Conservation (phyloP, 2,113 vertebrate genomes). For the Centropus bengalensis region DNA sequence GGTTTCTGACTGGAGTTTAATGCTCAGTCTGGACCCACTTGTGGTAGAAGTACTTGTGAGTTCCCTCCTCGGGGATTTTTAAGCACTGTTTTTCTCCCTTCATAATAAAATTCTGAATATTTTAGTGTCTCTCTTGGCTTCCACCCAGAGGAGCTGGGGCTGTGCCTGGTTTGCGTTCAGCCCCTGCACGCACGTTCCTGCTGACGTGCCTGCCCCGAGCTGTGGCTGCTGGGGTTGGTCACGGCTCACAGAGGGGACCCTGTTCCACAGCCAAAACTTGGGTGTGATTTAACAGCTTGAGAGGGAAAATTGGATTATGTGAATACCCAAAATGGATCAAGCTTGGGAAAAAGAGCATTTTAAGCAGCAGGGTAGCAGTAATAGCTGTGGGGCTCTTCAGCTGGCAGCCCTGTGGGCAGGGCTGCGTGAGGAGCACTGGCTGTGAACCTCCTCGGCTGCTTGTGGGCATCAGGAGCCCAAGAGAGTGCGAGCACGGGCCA, state of each 20-base stretch:
- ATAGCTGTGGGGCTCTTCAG: not conserved
- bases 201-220: rapidly evolving
- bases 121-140: not conserved
- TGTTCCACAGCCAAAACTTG: not conserved
- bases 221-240: not conserved
- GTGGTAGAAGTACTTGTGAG: not conserved
- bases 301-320: not conserved
- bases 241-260: not conserved
- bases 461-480: not conserved
- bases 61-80: not conserved
- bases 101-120: not conserved
- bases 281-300: not conserved
- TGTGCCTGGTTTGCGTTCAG: not conserved
- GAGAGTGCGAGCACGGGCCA: not conserved
- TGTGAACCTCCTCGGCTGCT: not conserved
- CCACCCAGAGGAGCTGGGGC: not conserved
- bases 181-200: not conserved
- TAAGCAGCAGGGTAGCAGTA: not conserved
- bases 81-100: not conserved
- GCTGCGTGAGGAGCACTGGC: not conserved
- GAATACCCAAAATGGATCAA: not conserved
- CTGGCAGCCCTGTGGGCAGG: not conserved
- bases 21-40: not conserved
- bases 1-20: not conserved
- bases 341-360: not conserved